Evolutionary conservation across 2,888 invertebrate species (phyloP).

Genomic region (Chaetoderma sp.): DNA sequence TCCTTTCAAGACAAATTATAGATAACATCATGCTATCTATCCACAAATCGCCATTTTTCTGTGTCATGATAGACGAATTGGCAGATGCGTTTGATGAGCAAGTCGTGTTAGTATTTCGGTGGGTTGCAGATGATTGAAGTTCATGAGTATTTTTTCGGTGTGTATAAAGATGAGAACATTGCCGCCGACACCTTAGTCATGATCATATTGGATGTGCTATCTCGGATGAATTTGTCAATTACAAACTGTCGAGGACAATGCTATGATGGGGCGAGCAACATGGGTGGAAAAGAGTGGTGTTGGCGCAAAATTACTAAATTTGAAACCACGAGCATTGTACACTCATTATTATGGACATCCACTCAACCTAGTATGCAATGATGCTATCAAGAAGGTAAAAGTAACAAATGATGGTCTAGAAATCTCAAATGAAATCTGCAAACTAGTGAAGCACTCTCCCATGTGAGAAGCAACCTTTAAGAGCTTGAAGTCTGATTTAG

Average conservation of each 20-base stretch:
- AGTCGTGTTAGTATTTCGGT: neutral
- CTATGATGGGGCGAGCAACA: slow-evolving; percentile 4
- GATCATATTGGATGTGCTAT: neutral
- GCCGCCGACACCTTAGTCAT: slow-evolving; percentile 1
- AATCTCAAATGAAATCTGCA: slow-evolving; percentile 31
- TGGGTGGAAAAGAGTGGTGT: neutral
- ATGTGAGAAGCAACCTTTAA: slow-evolving; percentile 28
- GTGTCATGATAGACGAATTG: slow-evolving; percentile 1
- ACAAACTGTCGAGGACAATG: slow-evolving; percentile 1
- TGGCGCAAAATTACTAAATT: neutral
- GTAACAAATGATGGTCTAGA: slow-evolving; percentile 29
- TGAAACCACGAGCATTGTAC: slow-evolving; percentile 26
- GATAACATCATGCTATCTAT: neutral
- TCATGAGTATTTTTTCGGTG: slow-evolving; percentile 24
- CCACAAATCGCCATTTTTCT: neutral
- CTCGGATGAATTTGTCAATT: neutral
- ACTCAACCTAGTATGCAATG: slow-evolving; percentile 30
- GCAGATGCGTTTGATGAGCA: neutral
- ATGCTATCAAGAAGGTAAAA: slow-evolving; percentile 25
- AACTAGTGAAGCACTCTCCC: slow-evolving; percentile 36
- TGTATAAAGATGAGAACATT: slow-evolving; percentile 6
- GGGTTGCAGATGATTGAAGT: neutral
- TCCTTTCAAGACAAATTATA: neutral
- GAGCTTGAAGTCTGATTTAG: slow-evolving; percentile 26
- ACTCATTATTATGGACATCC: slow-evolving; percentile 37